Evolutionary conservation across 2,888 invertebrate genomes (phyloP), one percentile per base, ranked within the genome.

Genomic region (Pandemis corylana): DNA sequence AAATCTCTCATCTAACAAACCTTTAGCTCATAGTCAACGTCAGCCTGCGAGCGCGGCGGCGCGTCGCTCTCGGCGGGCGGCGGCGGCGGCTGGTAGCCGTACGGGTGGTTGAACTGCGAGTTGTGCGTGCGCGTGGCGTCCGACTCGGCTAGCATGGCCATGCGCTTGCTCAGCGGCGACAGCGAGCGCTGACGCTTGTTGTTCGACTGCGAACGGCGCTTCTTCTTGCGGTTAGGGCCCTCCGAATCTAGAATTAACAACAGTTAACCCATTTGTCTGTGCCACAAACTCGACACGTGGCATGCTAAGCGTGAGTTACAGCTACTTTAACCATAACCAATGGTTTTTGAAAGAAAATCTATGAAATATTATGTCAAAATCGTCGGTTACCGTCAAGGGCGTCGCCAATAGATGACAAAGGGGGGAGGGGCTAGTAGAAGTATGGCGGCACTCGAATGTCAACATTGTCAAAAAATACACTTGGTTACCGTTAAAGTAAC

Each of bases 141-240:
- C 1, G 93, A 93, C 65, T 96, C 95, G 72, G 96, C 93, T 89
- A 96, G 95, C 92, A 96, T 95, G 36, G 97, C 97, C 97, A 97
- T 97, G 12, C 97, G 96, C 87, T 97, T 97, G 90, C 97, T 97
- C 46, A 97, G 93, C 1, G 97, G 97, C 49, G 97, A 97, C 68
- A 97, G 90, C 0, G 97, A 97, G 9, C 96, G 96, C 82, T 96
- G 96, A 70, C 96, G 95, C 85, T 96, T 95, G 84, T 95, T 94
- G 82, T 92, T 92, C 0, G 95, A 94, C 69, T 95, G 93, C 5
- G 95, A 95, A 12, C 95, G 93, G 72, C 95, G 95, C 84, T 96
- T 96, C 90, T 96, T 96, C 88, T 95, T 95, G 67, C 93, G 91
- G 76, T 92, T 94, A 7, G 94, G 94, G 36, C 95, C 93, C 81